Conservation (phyloP, 2,888 invertebrate genomes). For the Adelphocoris suturalis region DNA sequence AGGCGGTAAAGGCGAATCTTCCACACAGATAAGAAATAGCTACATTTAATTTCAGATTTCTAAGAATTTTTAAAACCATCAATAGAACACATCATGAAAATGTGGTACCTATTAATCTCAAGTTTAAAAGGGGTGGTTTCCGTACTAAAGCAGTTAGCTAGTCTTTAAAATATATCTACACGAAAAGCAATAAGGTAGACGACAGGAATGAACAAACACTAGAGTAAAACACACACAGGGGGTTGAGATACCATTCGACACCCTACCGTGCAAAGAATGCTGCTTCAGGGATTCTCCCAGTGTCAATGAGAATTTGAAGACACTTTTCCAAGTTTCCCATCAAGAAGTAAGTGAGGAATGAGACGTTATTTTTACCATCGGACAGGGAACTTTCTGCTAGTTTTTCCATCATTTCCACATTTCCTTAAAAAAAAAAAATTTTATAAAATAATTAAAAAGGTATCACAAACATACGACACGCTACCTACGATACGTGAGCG, state of each 20-base stretch:
- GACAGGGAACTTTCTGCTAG: constrained; percentile 86
- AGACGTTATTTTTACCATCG: constrained; percentile 92
- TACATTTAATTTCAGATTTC: too few relatives aligned
- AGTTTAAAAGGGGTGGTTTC: too few relatives aligned
- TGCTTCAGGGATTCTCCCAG: constrained; percentile 95
- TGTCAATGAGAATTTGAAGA: constrained; percentile 91
- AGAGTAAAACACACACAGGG: not conserved
- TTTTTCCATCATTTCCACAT: constrained; percentile 87
- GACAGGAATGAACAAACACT: too few relatives aligned
- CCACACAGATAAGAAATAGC: too few relatives aligned
- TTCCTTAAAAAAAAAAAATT: constrained; percentile 77
- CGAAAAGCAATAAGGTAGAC: too few relatives aligned
- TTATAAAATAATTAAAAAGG: not conserved
- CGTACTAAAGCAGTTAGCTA: too few relatives aligned
- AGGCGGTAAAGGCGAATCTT: too few relatives aligned
- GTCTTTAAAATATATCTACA: too few relatives aligned
- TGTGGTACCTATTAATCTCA: too few relatives aligned
- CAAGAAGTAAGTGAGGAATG: constrained; percentile 94
- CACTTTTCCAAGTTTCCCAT: constrained; percentile 93
- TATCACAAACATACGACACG: not conserved
- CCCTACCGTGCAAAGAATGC: constrained; percentile 91
- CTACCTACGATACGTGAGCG: too few relatives aligned
- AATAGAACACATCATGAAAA: too few relatives aligned
- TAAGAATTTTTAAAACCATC: too few relatives aligned
- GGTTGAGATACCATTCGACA: not conserved